Base-by-base conservation (phyloP, 2,113 vertebrate species). In the Salvelinus fontinalis region DNA sequence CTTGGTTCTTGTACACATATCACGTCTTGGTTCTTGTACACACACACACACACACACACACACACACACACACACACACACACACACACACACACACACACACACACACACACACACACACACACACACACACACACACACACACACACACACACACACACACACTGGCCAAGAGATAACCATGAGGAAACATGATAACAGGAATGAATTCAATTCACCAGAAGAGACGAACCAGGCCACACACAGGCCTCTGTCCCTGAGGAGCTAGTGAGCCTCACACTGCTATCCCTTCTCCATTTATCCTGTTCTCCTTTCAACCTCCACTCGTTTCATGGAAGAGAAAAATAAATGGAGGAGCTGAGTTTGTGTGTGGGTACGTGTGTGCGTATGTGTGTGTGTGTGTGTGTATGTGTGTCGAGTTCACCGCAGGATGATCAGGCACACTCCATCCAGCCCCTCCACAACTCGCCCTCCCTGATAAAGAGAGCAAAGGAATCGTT, bases 131-230 rank as follows among this genome's bases (percentile, higher is more conserved):
- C 86, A 83, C 86, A 87, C 84, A 90, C 66, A 27, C 80, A 83
- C 86, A 87, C 84, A 90, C 66, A 26, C 80, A 83, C 85, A 87
- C 84, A 90, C 66, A 27, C 80, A 83, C 86, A 87, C 84, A 90
- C 67, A 27, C 12, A 85, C 84, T 75, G 83, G 83, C 83, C 85
- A 75, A 84, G 92, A 93, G 92, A 93, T 91, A 91, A 87, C 83
- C 82, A 82, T 20, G 48, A 24, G 82, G 74, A 81, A 86, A 89
- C 81, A 89, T 48, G 87, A 92, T 90, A 90, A 87, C 84, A 88
- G 77, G 89, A 91, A 87, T 86, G 85, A 92, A 92, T 90, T 89
- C 85, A 88, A 87, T 90, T 89, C 89, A 90, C 78, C 71, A 85
- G 85, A 82, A 81, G 80, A 88, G 89, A 92, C 88, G 89, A 90